Base-by-base conservation (phyloP, 2,797 vertebrate genomes). In the Ctenopoma kingsleyae region DNA sequence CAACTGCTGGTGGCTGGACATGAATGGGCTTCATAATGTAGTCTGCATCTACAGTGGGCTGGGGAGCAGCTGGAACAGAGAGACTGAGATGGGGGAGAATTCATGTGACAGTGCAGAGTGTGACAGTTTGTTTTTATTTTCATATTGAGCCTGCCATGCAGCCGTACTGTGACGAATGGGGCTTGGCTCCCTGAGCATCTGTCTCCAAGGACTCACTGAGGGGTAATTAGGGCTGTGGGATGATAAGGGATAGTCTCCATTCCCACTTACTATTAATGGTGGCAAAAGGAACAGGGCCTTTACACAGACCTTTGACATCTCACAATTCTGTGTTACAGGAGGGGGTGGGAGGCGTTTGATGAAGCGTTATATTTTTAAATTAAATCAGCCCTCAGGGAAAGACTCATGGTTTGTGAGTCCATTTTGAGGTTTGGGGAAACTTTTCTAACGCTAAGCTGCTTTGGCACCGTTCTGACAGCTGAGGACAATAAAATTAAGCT, bases 11-110 rank as follows among this genome's bases (percentile, higher is more conserved):
- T 90, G 90, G 88, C 81, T 89, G 87, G 85, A 85, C 86, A 67
- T 89, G 90, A 93, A 93, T 92, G 89, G 91, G 84, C 71, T 77
- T 91, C 71, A 79, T 91, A 91, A 91, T 90, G 91, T 90, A 91
- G 89, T 88, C 88, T 86, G 90, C 84, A 89, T 86, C 86, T 93
- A 92, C 91, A 93, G 92, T 91, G 90, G 78, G 87, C 80, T 5
- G 80, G 79, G 85, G 87, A 90, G 91, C 90, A 91, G 90, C 88
- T 90, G 91, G 88, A 84, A 85, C 52, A 73, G 71, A 84, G 59
- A 85, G 82, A 89, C 80, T 79, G 86, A 89, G 87, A 87, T 82
- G 75, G 77, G 81, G 76, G 85, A 89, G 82, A 91, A 92, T 93
- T 91, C 87, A 91, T 91, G 85, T 92, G 90, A 93, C 90, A 90